Evolutionary conservation across 2,113 vertebrate species (phyloP).

Genomic region (Balaeniceps rex): DNA sequence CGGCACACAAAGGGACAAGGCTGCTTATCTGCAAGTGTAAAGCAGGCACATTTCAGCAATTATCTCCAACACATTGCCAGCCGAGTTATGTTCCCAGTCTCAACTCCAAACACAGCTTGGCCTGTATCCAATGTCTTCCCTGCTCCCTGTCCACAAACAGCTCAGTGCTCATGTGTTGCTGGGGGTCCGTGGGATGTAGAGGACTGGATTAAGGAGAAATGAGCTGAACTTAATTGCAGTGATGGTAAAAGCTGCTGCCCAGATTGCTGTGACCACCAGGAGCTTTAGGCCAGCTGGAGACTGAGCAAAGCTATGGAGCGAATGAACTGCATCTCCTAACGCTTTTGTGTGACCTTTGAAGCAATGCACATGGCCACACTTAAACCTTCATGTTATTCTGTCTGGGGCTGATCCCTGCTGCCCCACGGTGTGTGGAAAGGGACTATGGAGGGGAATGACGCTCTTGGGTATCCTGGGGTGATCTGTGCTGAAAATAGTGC

Average conservation of each 20-base stretch:
- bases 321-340: not conserved
- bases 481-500: not conserved
- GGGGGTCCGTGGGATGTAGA: not conserved
- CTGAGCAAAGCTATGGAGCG: not conserved
- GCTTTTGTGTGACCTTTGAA: not conserved
- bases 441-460: not conserved
- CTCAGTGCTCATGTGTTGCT: not conserved
- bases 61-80: not conserved
- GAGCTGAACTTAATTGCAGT: not conserved
- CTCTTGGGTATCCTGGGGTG: not conserved
- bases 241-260: not conserved
- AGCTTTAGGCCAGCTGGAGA: not conserved
- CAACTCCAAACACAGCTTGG: not conserved
- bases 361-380: too few species aligned
- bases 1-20: not conserved
- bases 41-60: not conserved
- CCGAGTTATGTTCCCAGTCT: not conserved
- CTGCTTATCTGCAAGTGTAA: not conserved
- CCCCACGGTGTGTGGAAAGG: not conserved
- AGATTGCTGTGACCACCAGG: not conserved
- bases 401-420: not conserved
- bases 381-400: not conserved
- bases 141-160: not conserved
- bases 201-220: not conserved
- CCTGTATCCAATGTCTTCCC: not conserved